Evolutionary conservation across 1,140 invertebrate species (phyloP).

Genomic region (Chlorops oryzae): DNA sequence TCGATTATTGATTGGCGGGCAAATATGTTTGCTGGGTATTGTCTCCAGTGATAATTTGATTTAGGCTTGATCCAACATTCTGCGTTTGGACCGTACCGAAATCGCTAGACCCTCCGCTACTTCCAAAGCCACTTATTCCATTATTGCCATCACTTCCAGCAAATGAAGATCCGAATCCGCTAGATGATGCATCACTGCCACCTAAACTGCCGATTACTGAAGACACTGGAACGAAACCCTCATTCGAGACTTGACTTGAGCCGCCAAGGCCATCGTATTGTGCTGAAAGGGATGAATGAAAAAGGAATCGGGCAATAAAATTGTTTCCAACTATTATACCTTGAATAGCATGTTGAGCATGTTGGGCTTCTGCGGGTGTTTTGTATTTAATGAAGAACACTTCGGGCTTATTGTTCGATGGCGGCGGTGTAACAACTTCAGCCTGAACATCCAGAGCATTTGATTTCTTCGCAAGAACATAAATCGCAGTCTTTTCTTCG

Average conservation of each 20-base stretch:
- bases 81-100: no score
- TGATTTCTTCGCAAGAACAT: constrained; percentile 69
- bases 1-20: constrained; percentile 24
- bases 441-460: constrained; percentile 36
- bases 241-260: constrained; percentile 27
- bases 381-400: constrained; percentile 71
- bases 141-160: background rate
- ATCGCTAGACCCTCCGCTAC: background rate
- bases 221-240: constrained; percentile 33
- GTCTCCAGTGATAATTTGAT: constrained; percentile 49
- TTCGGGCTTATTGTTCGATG: constrained; percentile 60
- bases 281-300: constrained; percentile 15
- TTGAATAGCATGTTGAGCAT: constrained; percentile 44
- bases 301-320: no score
- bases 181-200: constrained; percentile 29
- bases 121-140: background rate
- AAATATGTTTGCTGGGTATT: constrained; percentile 41
- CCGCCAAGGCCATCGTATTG: constrained; percentile 42
- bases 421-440: constrained; percentile 39
- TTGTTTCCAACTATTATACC: constrained; percentile 18
- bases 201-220: constrained; percentile 38
- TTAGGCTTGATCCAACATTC: constrained; percentile 7
- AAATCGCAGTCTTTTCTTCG: constrained; percentile 79
- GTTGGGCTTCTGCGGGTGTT: constrained; percentile 55
- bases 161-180: no score